Conservation (phyloP, 2,888 invertebrate genomes). For the Pyralis farinalis region DNA sequence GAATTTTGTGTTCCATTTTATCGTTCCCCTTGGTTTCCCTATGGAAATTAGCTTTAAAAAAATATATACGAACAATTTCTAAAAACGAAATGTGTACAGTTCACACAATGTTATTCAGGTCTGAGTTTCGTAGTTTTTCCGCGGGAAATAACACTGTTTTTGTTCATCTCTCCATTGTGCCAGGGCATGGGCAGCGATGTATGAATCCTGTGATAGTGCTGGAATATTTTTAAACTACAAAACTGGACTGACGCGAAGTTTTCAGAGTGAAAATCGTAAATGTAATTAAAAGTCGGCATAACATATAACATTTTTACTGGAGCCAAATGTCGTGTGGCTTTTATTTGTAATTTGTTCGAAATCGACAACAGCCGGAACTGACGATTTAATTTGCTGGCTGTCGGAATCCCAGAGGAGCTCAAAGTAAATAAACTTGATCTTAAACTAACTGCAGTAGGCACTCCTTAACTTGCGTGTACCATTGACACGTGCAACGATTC, state of each 20-base stretch:
- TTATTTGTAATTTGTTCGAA: too few relatives aligned
- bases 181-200: slow-evolving; percentile 59
- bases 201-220: slow-evolving; percentile 66
- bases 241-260: slow-evolving; percentile 33
- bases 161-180: slow-evolving; percentile 67
- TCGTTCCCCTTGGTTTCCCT: background rate
- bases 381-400: too few relatives aligned
- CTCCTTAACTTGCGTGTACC: too few relatives aligned
- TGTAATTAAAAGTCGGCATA: slow-evolving; percentile 21
- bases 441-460: too few relatives aligned
- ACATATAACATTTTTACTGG: too few relatives aligned
- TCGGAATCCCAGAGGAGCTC: too few relatives aligned
- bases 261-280: slow-evolving; percentile 30
- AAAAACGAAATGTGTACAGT: background rate
- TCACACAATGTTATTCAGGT: slow-evolving; percentile 15
- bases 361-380: too few relatives aligned
- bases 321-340: too few relatives aligned
- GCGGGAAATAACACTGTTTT: slow-evolving; percentile 53
- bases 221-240: slow-evolving; percentile 60
- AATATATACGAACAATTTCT: background rate
- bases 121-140: slow-evolving; percentile 33
- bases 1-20: background rate
- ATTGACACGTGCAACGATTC: too few relatives aligned
- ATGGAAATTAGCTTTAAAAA: background rate
- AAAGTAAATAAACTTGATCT: too few relatives aligned